These are phyloP conservation scores for Thalassarche chlororhynchos DNA, from an alignment of 2,113 vertebrate genomes.

Conservation along the genomic window DNA sequence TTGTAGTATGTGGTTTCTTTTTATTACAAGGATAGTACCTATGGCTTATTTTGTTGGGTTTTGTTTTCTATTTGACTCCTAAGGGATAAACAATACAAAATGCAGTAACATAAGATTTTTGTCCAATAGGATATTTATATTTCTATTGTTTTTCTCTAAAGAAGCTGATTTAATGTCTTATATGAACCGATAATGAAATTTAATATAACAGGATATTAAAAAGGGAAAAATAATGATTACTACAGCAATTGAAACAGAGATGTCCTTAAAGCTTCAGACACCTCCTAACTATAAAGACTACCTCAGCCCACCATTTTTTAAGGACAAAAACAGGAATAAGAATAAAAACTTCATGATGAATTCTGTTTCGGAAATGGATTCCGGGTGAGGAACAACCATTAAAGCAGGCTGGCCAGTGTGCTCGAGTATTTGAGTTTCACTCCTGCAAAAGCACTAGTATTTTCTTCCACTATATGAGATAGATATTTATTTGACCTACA, in stretches of 20 bases:
- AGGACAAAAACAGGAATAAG: not conserved
- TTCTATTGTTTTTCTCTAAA: conserved; percentile 8
- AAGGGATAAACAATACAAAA: conserved; percentile 1
- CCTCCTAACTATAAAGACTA: not conserved
- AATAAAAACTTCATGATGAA: not conserved
- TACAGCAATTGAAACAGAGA: not conserved
- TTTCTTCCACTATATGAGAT: not conserved
- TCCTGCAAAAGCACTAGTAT: not conserved
- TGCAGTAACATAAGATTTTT: not conserved
- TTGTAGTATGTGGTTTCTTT: not conserved
- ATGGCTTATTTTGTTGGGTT: not conserved
- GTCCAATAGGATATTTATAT: not conserved
- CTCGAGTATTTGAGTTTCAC: not conserved
- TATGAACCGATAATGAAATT: not conserved
- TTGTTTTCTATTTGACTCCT: not conserved
- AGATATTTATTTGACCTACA: not conserved
- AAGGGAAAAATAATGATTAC: conserved; percentile 18
- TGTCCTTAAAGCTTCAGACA: not conserved
- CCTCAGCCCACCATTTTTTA: not conserved
- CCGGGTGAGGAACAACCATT: not conserved
- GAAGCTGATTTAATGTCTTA: not conserved
- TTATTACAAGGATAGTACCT: not conserved
- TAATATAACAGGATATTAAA: conserved; percentile 36
- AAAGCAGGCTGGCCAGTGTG: not conserved
- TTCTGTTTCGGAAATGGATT: not conserved